phyloP scores from a whole-genome alignment of 2,888 invertebrate genomes.

The Caradrina clavipalpis region DNA sequence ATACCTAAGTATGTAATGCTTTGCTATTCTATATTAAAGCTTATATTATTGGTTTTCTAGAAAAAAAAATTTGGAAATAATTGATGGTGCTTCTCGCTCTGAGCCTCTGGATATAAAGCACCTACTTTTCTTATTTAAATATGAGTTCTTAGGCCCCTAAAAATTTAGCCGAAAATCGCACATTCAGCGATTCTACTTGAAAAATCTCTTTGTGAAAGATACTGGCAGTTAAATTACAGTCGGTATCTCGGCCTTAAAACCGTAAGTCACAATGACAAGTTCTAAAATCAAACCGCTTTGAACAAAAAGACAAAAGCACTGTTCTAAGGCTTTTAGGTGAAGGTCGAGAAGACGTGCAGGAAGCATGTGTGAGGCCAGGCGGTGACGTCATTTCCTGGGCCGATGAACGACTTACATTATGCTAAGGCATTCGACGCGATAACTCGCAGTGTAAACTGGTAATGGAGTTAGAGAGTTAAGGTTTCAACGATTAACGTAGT shows the following conservation, averaged over 20 bases:
- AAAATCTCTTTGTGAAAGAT: background rate
- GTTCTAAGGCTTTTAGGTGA: slow-evolving; percentile 81
- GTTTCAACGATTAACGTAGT: slow-evolving; percentile 72
- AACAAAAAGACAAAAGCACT: slow-evolving; percentile 58
- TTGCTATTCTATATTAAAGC: no score
- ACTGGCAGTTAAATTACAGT: slow-evolving; percentile 9
- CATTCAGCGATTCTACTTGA: background rate
- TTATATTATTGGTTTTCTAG: no score
- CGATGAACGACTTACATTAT: slow-evolving; percentile 77
- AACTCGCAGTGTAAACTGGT: slow-evolving; percentile 77
- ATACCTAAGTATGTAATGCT: no score
- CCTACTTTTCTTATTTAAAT: background rate
- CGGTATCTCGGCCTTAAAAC: slow-evolving; percentile 18
- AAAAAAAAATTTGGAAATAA: no score
- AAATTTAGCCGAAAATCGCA: background rate
- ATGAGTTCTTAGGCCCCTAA: background rate
- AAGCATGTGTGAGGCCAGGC: slow-evolving; percentile 76
- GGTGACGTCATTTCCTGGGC: slow-evolving; percentile 86
- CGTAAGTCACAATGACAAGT: slow-evolving; percentile 31
- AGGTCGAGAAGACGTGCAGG: slow-evolving; percentile 83
- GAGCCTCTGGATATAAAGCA: no score
- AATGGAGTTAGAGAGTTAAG: slow-evolving; percentile 69
- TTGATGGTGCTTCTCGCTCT: background rate
- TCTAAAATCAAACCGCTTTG: slow-evolving; percentile 46
- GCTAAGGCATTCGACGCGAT: slow-evolving; percentile 76